Percentiles rank a stretch among this genome's conserved stretches.
Conservation (phyloP, 2,797 vertebrate species). For the Mus spretus region DNA sequence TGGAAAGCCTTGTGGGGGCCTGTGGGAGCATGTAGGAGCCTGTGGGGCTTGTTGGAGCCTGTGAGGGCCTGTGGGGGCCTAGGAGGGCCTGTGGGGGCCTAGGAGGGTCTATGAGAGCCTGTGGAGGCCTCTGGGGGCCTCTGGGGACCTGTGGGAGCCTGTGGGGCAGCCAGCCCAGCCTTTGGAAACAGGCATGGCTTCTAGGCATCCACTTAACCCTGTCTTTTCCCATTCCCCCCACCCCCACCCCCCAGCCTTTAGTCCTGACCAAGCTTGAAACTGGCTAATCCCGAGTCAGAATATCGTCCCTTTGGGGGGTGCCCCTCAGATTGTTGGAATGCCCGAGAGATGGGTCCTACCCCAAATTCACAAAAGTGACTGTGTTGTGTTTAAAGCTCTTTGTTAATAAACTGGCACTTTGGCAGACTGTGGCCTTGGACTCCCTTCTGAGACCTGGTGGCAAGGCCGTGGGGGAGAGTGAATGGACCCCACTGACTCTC, state of each 20-base stretch:
- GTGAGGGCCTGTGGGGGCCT: rapidly evolving
- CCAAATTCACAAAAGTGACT: not conserved
- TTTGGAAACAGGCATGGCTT: not conserved
- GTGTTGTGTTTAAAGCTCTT: not conserved
- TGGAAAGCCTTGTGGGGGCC: not conserved
- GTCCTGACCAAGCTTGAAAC: not conserved
- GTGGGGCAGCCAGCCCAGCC: not conserved
- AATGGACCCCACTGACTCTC: not conserved
- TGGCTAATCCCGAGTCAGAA: not conserved
- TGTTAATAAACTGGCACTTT: not conserved
- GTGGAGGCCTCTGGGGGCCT: not conserved
- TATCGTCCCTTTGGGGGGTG: not conserved
- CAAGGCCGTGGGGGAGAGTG: not conserved
- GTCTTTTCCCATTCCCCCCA: not conserved
- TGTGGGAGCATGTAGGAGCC: not conserved
- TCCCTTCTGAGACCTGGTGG: constrained; percentile 3
- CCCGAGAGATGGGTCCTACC: not conserved
- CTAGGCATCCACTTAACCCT: not conserved
- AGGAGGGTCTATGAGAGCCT: not conserved
- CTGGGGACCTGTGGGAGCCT: too few species aligned
- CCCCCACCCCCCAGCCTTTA: not conserved
- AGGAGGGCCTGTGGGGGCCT: rapidly evolving
- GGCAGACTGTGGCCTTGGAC: not conserved
- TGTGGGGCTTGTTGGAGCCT: rapidly evolving
- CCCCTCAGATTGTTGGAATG: not conserved